A percentile compares a stretch with the other conserved stretches of the same genome.
Conservation (phyloP, 2,888 invertebrate species). For the Nemotelus nigrinus region DNA sequence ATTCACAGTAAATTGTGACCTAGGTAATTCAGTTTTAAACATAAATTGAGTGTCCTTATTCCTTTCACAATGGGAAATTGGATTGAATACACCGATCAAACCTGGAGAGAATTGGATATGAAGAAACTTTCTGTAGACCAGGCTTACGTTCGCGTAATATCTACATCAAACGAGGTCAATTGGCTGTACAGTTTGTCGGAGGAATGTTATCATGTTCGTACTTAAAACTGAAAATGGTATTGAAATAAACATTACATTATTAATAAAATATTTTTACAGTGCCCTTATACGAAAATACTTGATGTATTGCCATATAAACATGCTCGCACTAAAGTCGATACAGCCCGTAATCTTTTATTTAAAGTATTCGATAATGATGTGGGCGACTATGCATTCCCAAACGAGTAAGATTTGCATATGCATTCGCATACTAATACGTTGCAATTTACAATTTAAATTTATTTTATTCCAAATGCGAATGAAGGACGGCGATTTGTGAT, state of each 20-base stretch:
- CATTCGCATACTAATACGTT: neutral
- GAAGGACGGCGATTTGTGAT: constrained; percentile 71
- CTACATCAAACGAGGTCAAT: constrained; percentile 59
- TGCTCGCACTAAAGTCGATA: constrained; percentile 65
- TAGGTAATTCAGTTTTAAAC: neutral
- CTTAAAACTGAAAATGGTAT: neutral
- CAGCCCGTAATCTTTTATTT: constrained; percentile 68
- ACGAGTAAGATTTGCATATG: constrained; percentile 56
- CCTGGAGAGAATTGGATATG: constrained; percentile 69
- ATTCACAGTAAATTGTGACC: neutral
- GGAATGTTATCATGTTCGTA: constrained; percentile 74
- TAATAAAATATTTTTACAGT: constrained; percentile 64
- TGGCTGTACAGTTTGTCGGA: constrained; percentile 75
- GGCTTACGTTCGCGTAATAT: constrained; percentile 70
- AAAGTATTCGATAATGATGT: constrained; percentile 67
- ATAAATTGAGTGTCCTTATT: no score
- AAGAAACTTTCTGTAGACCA: constrained; percentile 72
- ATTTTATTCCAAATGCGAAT: constrained; percentile 46
- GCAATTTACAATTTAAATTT: constrained; percentile 1
- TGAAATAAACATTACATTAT: neutral
- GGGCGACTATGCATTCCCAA: constrained; percentile 65
- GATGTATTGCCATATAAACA: constrained; percentile 59
- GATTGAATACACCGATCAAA: constrained; percentile 69
- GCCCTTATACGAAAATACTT: constrained; percentile 71
- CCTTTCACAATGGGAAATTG: constrained; percentile 65